Evolutionary conservation across 1,140 invertebrate species (phyloP).

Genomic region (Sitobion miscanthi): DNA sequence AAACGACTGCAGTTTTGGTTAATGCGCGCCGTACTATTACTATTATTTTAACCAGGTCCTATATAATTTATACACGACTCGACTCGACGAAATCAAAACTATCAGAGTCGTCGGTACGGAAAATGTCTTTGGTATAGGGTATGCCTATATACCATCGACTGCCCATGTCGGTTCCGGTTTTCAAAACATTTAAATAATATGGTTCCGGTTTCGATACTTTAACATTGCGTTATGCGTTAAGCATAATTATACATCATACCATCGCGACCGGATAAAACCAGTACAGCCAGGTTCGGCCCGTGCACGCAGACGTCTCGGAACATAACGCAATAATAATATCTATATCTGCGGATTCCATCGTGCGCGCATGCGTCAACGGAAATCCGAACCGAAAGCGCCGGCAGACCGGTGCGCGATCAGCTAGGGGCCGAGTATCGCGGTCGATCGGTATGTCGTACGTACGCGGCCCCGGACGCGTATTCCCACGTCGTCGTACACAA

Average conservation of each 20-base stretch:
- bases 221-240: background rate
- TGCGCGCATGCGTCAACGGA: background rate
- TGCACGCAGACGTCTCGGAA: background rate
- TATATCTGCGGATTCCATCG: background rate
- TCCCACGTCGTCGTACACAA: slow-evolving; percentile 28
- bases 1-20: too few species aligned
- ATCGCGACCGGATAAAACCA: background rate
- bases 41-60: too few species aligned
- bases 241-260: background rate
- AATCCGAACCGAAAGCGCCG: background rate
- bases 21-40: too few species aligned
- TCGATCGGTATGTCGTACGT: background rate
- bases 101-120: background rate
- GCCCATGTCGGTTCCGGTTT: background rate
- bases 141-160: too few species aligned
- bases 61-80: background rate
- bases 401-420: background rate
- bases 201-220: background rate
- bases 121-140: background rate
- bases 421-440: background rate
- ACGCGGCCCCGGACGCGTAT: background rate
- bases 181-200: background rate
- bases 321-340: background rate
- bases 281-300: background rate
- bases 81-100: background rate